Percentiles rank a stretch among this genome's conserved stretches.
These are phyloP conservation scores for Clarias gariepinus DNA, from an alignment of 2,113 vertebrate genomes.

Conservation along the genomic window DNA sequence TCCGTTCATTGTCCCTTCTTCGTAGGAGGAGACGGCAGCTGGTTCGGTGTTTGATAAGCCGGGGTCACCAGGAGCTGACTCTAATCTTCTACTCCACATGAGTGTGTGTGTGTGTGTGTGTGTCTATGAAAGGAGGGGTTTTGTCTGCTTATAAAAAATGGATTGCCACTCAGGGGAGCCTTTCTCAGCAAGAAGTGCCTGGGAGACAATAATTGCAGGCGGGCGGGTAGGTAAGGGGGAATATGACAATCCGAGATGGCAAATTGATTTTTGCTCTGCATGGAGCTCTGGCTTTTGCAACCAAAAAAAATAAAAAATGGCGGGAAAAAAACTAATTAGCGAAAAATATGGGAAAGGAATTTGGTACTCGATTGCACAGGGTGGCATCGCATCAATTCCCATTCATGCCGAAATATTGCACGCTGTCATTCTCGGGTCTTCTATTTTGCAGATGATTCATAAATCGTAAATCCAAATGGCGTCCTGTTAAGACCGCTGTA, in stretches of 20 bases:
- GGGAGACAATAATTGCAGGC: slow-evolving; percentile 66
- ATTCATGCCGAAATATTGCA: slow-evolving; percentile 42
- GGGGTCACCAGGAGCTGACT: slow-evolving; percentile 60
- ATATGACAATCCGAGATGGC: slow-evolving; percentile 69
- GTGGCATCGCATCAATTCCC: slow-evolving; percentile 56
- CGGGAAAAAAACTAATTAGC: slow-evolving; percentile 52
- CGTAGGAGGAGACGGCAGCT: slow-evolving; percentile 51
- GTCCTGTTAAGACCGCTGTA: slow-evolving; percentile 11
- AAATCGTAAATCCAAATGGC: slow-evolving; percentile 11
- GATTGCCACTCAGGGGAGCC: slow-evolving; percentile 60
- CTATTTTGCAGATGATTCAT: slow-evolving; percentile 51
- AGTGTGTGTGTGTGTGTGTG: slow-evolving; percentile 28
- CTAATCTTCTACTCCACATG: slow-evolving; percentile 61
- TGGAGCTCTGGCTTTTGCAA: slow-evolving; percentile 56
- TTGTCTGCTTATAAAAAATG: slow-evolving; percentile 55
- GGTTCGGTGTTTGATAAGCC: slow-evolving; percentile 49
- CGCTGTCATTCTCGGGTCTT: slow-evolving; percentile 11
- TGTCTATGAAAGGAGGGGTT: not conserved
- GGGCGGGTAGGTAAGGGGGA: slow-evolving; percentile 60
- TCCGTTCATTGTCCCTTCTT: slow-evolving; percentile 40
- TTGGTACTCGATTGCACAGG: slow-evolving; percentile 48
- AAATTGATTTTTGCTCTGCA: slow-evolving; percentile 73
- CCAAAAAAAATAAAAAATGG: slow-evolving; percentile 40
- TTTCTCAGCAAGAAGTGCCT: slow-evolving; percentile 57
- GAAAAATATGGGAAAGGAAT: slow-evolving; percentile 34